phyloP scores from a whole-genome alignment of 2,888 invertebrate genomes.

The Orthosia gothica region DNA sequence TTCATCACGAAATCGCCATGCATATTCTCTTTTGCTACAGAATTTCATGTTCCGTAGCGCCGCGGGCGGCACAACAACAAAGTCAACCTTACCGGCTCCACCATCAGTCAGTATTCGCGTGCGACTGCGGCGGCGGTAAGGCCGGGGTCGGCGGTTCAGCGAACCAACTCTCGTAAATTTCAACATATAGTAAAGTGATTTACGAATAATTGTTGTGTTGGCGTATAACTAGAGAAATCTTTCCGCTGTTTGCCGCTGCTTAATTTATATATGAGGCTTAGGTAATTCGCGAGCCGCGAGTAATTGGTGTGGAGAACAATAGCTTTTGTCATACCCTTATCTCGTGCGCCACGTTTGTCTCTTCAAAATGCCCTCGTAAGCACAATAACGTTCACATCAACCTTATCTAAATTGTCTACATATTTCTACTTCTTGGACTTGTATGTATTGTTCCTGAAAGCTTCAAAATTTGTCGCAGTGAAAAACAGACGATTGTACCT shows the following conservation, averaged over 20 bases:
- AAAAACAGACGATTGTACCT: conserved; percentile 5
- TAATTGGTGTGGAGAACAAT: conserved; percentile 91
- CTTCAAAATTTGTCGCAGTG: conserved; percentile 26
- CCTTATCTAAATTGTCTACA: conserved; percentile 77
- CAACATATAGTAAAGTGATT: conserved; percentile 92
- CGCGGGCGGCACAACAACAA: conserved; percentile 72
- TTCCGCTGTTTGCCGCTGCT: conserved; percentile 91
- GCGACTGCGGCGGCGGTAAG: conserved; percentile 73
- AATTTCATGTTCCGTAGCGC: conserved; percentile 86
- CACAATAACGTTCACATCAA: conserved; percentile 84
- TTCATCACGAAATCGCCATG: conserved; percentile 92
- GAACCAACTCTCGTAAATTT: conserved; percentile 89
- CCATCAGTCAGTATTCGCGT: conserved; percentile 83
- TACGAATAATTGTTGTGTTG: conserved; percentile 92
- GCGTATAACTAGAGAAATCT: conserved; percentile 92
- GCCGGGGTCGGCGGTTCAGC: conserved; percentile 82
- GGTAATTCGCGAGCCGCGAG: conserved; percentile 91
- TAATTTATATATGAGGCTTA: conserved; percentile 92
- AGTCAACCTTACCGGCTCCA: conserved; percentile 81
- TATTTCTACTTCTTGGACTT: conserved; percentile 64
- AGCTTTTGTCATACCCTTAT: conserved; percentile 91
- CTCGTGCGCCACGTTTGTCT: conserved; percentile 87
- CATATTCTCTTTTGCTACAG: conserved; percentile 90
- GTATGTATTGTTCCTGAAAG: conserved; percentile 50
- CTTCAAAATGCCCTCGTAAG: conserved; percentile 83